Evolutionary conservation across 2,888 invertebrate species (phyloP).

Genomic region (Galerucella nymphaeae): DNA sequence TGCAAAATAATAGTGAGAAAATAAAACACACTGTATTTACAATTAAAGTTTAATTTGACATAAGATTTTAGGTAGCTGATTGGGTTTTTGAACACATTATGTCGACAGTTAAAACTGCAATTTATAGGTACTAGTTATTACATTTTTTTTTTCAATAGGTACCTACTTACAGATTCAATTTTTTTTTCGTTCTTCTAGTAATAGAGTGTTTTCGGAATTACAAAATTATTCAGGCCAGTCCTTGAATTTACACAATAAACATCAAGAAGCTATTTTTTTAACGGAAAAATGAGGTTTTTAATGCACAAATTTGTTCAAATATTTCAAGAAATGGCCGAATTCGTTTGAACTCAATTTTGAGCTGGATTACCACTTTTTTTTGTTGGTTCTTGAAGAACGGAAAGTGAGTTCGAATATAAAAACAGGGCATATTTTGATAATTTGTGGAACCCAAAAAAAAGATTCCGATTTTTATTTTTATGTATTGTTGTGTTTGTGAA

Average conservation of each 20-base stretch:
- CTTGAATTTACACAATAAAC: not conserved
- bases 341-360: slow-evolving; percentile 59
- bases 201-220: slow-evolving; percentile 50
- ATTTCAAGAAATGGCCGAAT: not conserved
- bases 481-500: no score
- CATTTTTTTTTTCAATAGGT: slow-evolving; percentile 54
- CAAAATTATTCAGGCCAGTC: slow-evolving; percentile 12
- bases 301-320: not conserved
- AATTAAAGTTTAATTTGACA: slow-evolving; percentile 61
- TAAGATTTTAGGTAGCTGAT: slow-evolving; percentile 65
- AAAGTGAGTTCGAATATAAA: slow-evolving; percentile 15
- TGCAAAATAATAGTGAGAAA: not conserved
- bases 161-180: slow-evolving; percentile 56
- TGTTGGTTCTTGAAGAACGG: slow-evolving; percentile 20
- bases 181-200: slow-evolving; percentile 40
- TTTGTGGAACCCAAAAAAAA: no score
- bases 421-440: slow-evolving; percentile 11
- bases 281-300: not conserved
- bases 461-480: no score
- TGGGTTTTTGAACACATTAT: slow-evolving; percentile 66
- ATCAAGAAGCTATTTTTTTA: not conserved
- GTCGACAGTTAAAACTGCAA: slow-evolving; percentile 64
- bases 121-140: slow-evolving; percentile 64
- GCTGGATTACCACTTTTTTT: slow-evolving; percentile 45
- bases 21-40: slow-evolving; percentile 22